These are phyloP conservation scores for Pseudorhombus dupliciocellatus DNA, from an alignment of 2,113 vertebrate species.

Conservation along the genomic window DNA sequence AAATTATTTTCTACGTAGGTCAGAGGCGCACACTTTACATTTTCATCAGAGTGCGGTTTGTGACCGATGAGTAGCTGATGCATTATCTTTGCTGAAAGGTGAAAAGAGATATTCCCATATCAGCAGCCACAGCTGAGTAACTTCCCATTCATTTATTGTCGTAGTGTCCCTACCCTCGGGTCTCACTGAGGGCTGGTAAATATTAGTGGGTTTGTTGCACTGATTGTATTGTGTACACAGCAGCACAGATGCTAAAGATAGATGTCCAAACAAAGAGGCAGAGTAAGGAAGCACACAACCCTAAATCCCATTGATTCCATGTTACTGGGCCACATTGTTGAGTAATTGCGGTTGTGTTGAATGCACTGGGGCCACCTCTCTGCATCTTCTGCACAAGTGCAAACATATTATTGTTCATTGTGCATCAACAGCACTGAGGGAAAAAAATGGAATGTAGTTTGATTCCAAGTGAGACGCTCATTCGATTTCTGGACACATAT, in stretches of 20 bases:
- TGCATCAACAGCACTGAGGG: slow-evolving; percentile 22
- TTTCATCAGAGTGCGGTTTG: slow-evolving; percentile 16
- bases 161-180: slow-evolving; percentile 44
- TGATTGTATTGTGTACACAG: slow-evolving; percentile 66
- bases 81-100: slow-evolving; percentile 47
- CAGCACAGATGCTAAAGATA: slow-evolving; percentile 66
- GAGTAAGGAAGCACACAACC: slow-evolving; percentile 41
- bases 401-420: slow-evolving; percentile 25
- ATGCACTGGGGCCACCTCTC: slow-evolving; percentile 1
- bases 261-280: slow-evolving; percentile 57
- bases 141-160: slow-evolving; percentile 73
- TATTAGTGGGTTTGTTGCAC: slow-evolving; percentile 62
- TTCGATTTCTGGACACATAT: slow-evolving; percentile 49
- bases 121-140: slow-evolving; percentile 66
- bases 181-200: slow-evolving; percentile 61
- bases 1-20: neutral
- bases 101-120: slow-evolving; percentile 50
- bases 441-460: slow-evolving; percentile 35
- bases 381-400: neutral
- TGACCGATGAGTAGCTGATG: slow-evolving; percentile 45
- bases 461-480: slow-evolving; percentile 20
- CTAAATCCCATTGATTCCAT: slow-evolving; percentile 62
- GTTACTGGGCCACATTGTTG: slow-evolving; percentile 31
- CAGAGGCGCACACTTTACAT: neutral
- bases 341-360: slow-evolving; percentile 20